Base-by-base conservation (phyloP, 2,113 vertebrate genomes). In the Pygoscelis antarcticus region DNA sequence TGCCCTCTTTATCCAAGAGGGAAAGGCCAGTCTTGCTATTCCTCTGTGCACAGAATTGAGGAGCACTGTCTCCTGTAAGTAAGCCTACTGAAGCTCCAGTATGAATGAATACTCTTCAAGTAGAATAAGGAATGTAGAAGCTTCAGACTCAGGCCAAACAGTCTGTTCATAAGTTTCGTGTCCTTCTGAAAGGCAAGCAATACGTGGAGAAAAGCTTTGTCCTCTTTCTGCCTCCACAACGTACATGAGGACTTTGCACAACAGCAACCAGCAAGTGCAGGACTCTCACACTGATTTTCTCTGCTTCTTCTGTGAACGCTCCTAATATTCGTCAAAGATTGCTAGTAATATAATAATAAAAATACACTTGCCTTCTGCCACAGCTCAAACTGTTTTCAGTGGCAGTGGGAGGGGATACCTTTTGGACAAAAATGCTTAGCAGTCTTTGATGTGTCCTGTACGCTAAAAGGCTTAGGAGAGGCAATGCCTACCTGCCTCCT, bases 221-320 rank as follows among this genome's bases (percentile, higher is more conserved):
- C 18, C 34, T 69, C 27, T 14, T 46, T 42, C 26, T 89, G 10
- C 27, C 32, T 36, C 36, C 38, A 40, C 0, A 1, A 0, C 5
- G 36, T 23, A 5, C 10, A 10, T 1, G 7, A 64, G 40, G 46
- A 47, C 6, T 55, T 79, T 0, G 0, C 47, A 17, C 11, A 64
- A 27, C 10, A 69, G 54, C 46, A 46, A 10, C 40, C 46, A 72
- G 22, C 68, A 51, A 42, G 32, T 40, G 27, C 47, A 64, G 38
- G 46, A 26, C 23, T 18, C 36, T 20, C 36, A 21, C 17, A 7
- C 32, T 8, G 13, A 20, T 80, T 72, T 83, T 81, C 7, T 68
- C 27, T 61, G 22, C 38, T 69, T 7, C 46, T 75, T 92, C 34
- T 57, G 22, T 14, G 8, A 40, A 30, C 3, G 4, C 8, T 70